These are phyloP conservation scores for Helicoverpa assulta DNA, from an alignment of 2,888 invertebrate species.

Conservation along the genomic window DNA sequence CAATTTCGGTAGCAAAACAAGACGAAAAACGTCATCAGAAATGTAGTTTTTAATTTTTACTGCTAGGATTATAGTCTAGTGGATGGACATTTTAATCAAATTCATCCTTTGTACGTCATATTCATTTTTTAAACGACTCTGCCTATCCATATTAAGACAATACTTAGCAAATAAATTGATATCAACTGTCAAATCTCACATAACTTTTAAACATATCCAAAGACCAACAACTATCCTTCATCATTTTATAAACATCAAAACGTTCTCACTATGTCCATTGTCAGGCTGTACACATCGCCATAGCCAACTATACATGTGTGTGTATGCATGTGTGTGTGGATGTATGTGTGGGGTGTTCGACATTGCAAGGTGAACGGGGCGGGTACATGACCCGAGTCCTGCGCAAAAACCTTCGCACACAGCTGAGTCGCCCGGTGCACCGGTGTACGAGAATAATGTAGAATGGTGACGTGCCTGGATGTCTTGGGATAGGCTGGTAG, in stretches of 20 bases:
- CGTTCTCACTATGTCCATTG: neutral
- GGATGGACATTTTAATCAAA: too few species aligned
- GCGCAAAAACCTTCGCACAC: conserved; percentile 65
- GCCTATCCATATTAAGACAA: too few species aligned
- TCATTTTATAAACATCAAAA: neutral
- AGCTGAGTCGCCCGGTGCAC: conserved; percentile 52
- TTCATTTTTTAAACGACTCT: too few species aligned
- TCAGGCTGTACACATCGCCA: neutral
- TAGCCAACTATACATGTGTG: too few species aligned
- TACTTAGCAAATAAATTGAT: too few species aligned
- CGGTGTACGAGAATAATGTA: neutral
- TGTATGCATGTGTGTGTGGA: neutral
- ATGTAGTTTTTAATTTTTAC: neutral
- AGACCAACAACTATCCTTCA: neutral
- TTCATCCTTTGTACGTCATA: too few species aligned
- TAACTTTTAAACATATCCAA: too few species aligned
- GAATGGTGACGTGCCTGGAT: neutral
- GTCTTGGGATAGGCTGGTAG: neutral
- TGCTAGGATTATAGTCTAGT: too few species aligned
- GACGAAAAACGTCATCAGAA: neutral
- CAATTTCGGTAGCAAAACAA: neutral
- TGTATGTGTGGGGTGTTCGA: conserved; percentile 65
- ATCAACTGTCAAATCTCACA: too few species aligned
- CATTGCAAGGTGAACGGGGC: conserved; percentile 87
- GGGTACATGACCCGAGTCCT: conserved; percentile 65